Evolutionary conservation across 2,113 vertebrate genomes (phyloP), one percentile per base, ranked within the genome.

Genomic region (Mobula birostris): DNA sequence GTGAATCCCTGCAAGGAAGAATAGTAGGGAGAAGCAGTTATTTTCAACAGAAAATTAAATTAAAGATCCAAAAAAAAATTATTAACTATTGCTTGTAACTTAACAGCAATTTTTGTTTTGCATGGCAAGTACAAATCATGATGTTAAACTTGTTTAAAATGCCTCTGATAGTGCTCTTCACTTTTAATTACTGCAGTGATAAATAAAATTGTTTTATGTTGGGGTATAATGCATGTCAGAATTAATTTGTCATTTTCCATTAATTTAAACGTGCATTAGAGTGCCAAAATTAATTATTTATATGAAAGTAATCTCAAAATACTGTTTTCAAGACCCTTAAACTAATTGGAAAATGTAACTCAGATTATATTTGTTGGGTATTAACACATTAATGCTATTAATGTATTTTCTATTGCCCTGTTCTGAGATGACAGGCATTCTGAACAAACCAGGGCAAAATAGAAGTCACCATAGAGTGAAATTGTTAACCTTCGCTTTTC

Each of bases 21-120:
- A 95, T 95, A 95, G 78, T 94, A 40, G 32, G 92, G 95, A 85
- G 93, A 95, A 94, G 95, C 95, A 95, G 95, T 95, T 95, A 94
- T 95, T 94, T 85, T 7, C 95, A 94, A 94, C 21, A 24, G 17
- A 17, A 19, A 83, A 17, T 83, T 36, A 83, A 83, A 15, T 83
- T 36, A 83, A 83, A 83, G 21, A 56, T 56, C 40, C 36, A 56
- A 48, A 77, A 56, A 48, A 77, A 9, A 77, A n/a, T 77, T 77
- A 82, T 36, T 82, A 82, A 82, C 40, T 82, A 6, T 15, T 36
- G n/a, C n/a, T 85, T 94, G 87, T 29, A 48, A 48, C 66, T 70
- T 61, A 68, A 91, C 70, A 70, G n/a, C 63, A 40, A 91, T 11
- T 2, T 91, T 91, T 91, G 32, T 91, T 70, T 40, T 66, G 40